A percentile compares a stretch with the other conserved stretches of the same genome.
Conservation (phyloP, 2,797 vertebrate genomes). For the Zenarchopterus dispar region DNA sequence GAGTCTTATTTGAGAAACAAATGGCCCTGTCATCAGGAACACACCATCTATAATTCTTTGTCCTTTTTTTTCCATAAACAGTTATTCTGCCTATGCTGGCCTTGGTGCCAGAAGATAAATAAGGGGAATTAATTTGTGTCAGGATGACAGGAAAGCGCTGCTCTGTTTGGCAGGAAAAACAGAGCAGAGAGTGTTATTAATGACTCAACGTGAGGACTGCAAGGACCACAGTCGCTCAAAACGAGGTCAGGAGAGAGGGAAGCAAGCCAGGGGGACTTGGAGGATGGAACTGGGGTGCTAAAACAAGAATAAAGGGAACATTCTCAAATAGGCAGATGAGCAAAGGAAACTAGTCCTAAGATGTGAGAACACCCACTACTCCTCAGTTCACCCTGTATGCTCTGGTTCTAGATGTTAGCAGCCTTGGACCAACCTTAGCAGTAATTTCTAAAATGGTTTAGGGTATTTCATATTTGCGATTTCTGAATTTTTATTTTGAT, state of each 20-base stretch:
- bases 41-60: conserved; percentile 76
- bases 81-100: conserved; percentile 76
- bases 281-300: conserved; percentile 40
- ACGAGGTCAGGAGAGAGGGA: conserved; percentile 72
- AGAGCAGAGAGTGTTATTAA: conserved; percentile 75
- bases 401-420: conserved; percentile 48
- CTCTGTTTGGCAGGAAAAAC: conserved; percentile 77
- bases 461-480: no score
- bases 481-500: no score
- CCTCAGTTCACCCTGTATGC: conserved; percentile 12
- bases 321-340: conserved; percentile 54
- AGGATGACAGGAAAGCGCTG: conserved; percentile 73
- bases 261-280: conserved; percentile 37
- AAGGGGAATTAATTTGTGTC: conserved; percentile 84
- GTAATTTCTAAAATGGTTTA: background rate
- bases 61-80: conserved; percentile 70
- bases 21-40: conserved; percentile 71
- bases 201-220: conserved; percentile 72
- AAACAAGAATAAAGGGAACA: conserved; percentile 55
- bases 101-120: conserved; percentile 81
- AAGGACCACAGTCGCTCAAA: conserved; percentile 70
- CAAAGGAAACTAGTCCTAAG: conserved; percentile 34
- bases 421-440: conserved; percentile 18
- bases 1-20: conserved; percentile 70
- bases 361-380: conserved; percentile 40